A percentile compares a stretch with the other conserved stretches of the same genome.
phyloP scores from a whole-genome alignment of 2,797 vertebrate genomes.

The Typhlichthys eigenmanni region DNA sequence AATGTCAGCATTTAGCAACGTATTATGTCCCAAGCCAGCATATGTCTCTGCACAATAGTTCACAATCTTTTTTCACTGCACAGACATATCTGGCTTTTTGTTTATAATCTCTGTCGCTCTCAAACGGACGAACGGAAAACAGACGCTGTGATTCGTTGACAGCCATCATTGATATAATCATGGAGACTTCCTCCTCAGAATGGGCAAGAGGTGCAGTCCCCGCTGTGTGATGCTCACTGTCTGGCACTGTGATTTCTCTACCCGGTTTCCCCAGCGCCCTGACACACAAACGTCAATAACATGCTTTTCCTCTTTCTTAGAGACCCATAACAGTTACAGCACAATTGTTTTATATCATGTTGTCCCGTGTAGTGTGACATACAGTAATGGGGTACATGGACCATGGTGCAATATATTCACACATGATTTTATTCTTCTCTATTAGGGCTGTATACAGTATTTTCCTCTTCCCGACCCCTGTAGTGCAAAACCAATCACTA shows the following conservation, averaged over 20 bases:
- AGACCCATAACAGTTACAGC: background rate
- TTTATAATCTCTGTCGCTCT: constrained; percentile 9
- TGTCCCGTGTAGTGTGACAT: too few relatives aligned
- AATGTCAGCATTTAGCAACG: background rate
- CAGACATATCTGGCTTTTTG: background rate
- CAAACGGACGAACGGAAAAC: background rate
- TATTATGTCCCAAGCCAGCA: constrained; percentile 7
- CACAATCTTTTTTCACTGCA: too few relatives aligned
- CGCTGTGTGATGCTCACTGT: background rate
- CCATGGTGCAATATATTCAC: too few relatives aligned
- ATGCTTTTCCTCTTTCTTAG: background rate
- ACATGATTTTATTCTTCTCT: too few relatives aligned
- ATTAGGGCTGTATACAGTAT: too few relatives aligned
- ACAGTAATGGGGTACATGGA: too few relatives aligned
- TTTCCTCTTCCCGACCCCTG: too few relatives aligned
- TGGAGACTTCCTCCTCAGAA: background rate
- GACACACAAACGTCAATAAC: background rate
- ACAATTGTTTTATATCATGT: background rate
- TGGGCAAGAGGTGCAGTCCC: background rate
- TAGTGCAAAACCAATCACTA: background rate
- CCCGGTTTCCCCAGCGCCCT: background rate
- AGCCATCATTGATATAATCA: background rate
- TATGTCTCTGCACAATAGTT: background rate
- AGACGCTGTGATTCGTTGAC: background rate
- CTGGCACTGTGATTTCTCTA: constrained; percentile 9